These are phyloP conservation scores for Alexandromys oeconomus DNA, from an alignment of 2,797 vertebrate species.

Conservation along the genomic window DNA sequence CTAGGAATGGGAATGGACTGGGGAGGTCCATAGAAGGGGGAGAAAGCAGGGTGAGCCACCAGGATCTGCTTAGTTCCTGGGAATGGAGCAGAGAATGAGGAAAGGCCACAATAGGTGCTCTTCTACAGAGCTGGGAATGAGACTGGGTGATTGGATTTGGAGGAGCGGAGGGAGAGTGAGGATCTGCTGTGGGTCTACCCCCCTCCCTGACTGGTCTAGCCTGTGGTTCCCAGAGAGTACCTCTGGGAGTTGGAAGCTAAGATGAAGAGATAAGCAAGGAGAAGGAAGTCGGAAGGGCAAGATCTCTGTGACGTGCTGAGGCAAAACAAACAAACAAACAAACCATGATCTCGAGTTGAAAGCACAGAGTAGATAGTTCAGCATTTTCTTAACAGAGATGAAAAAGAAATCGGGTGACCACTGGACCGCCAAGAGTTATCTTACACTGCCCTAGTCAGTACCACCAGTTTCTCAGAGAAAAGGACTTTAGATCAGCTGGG, in stretches of 20 bases:
- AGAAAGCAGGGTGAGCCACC: neutral
- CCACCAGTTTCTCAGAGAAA: neutral
- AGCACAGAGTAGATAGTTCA: neutral
- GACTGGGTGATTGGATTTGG: neutral
- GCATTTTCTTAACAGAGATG: conserved; percentile 11
- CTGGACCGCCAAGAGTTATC: neutral
- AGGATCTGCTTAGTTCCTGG: neutral
- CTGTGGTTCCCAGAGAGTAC: neutral
- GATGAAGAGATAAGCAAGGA: too few relatives aligned
- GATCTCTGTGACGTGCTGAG: neutral
- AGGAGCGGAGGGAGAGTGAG: neutral
- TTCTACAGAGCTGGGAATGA: neutral
- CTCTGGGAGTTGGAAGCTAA: too few relatives aligned
- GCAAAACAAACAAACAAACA: neutral
- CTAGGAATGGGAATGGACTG: neutral
- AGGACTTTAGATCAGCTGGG: neutral
- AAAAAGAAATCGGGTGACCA: neutral
- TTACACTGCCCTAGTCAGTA: neutral
- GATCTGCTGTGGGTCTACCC: neutral
- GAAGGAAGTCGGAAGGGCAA: neutral
- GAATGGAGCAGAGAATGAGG: neutral
- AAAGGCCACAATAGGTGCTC: neutral
- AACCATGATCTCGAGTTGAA: neutral
- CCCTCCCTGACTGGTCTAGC: neutral
- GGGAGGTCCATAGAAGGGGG: neutral